These are phyloP conservation scores for Nyctibius grandis DNA, from an alignment of 2,797 vertebrate genomes.

Conservation along the genomic window DNA sequence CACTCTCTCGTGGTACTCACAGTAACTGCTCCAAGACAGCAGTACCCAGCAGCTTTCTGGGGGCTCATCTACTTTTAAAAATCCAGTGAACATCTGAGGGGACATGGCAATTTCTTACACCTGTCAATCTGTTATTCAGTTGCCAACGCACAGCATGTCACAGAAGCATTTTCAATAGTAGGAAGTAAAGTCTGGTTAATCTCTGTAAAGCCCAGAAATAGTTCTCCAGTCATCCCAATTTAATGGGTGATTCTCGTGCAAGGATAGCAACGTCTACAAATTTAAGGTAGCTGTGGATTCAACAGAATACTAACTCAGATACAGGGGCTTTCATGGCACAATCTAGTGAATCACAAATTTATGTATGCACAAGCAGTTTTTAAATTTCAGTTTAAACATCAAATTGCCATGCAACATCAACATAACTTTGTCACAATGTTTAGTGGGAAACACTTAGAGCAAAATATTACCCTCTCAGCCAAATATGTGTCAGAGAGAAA, in stretches of 20 bases:
- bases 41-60: slow-evolving; percentile 12
- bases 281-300: slow-evolving; percentile 63
- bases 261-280: slow-evolving; percentile 46
- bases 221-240: slow-evolving; percentile 39
- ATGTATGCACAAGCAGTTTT: slow-evolving; percentile 48
- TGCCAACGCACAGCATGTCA: slow-evolving; percentile 5
- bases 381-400: slow-evolving; percentile 60
- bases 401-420: slow-evolving; percentile 23
- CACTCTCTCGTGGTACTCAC: background rate
- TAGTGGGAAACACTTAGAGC: slow-evolving; percentile 56
- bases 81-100: background rate
- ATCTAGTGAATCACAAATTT: slow-evolving; percentile 59
- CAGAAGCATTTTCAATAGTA: background rate
- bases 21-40: slow-evolving; percentile 11
- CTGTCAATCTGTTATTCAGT: slow-evolving; percentile 30
- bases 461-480: slow-evolving; percentile 61
- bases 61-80: slow-evolving; percentile 51
- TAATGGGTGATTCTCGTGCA: slow-evolving; percentile 55
- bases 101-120: slow-evolving; percentile 19
- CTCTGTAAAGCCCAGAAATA: slow-evolving; percentile 56
- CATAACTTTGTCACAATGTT: slow-evolving; percentile 60
- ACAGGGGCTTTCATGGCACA: slow-evolving; percentile 35
- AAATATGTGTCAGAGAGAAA: slow-evolving; percentile 30
- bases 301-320: slow-evolving; percentile 57
- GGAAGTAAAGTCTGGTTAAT: slow-evolving; percentile 60